phyloP scores from a whole-genome alignment of 1,140 invertebrate species.

The Conus ventricosus region DNA sequence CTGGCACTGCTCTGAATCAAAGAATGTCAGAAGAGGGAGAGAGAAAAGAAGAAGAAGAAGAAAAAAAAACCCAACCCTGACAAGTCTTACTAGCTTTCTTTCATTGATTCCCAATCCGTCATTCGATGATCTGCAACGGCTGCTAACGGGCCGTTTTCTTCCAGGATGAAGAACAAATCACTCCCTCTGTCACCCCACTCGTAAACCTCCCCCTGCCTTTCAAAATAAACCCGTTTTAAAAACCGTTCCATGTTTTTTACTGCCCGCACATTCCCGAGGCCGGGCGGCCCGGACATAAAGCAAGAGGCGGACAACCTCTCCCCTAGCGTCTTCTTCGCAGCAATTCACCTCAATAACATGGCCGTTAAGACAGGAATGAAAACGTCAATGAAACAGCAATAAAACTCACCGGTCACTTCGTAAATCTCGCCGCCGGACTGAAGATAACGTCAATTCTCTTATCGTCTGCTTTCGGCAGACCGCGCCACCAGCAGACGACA shows the following conservation, averaged over 20 bases:
- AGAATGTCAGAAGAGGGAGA: no score
- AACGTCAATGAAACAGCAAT: slow-evolving; percentile 19
- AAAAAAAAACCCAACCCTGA: no score
- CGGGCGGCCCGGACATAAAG: no score
- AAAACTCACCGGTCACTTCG: slow-evolving; percentile 12
- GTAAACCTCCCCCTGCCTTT: not conserved
- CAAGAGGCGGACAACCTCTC: no score
- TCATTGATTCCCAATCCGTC: no score
- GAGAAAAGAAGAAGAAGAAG: no score
- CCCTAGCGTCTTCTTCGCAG: no score
- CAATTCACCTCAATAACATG: not conserved
- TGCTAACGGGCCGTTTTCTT: no score
- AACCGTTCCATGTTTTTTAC: not conserved
- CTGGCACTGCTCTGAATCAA: no score
- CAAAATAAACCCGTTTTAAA: slow-evolving; percentile 7
- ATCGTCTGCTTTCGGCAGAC: not conserved
- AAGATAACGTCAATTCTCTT: not conserved
- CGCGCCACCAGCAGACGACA: not conserved
- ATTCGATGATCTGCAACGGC: no score
- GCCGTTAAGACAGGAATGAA: not conserved
- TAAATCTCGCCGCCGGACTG: slow-evolving; percentile 5
- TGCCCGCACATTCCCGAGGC: not conserved
- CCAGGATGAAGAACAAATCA: not conserved
- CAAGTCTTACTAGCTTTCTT: no score
- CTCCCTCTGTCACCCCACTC: not conserved